Percentiles rank a stretch among this genome's conserved stretches.
Conservation (phyloP, 2,797 vertebrate species). For the Myotis pilosus region DNA sequence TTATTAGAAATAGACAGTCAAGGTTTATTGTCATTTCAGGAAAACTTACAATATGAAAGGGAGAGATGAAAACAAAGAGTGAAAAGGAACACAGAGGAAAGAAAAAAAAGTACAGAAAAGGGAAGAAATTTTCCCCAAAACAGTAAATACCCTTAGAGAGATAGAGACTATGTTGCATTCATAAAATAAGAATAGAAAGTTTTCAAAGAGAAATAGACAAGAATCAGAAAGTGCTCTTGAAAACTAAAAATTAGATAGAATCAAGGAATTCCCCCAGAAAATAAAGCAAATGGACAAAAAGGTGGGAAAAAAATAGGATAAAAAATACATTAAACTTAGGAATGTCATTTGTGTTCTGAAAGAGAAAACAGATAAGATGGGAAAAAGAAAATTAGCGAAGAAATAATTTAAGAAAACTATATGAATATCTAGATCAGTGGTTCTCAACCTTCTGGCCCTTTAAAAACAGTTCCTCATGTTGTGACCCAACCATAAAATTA, state of each 20-base stretch:
- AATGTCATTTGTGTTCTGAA: background rate
- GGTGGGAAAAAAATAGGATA: background rate
- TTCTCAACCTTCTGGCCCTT: too few species aligned
- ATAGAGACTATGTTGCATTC: background rate
- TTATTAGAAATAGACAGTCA: conserved; percentile 2
- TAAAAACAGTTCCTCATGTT: too few species aligned
- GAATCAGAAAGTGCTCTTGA: background rate
- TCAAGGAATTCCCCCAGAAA: background rate
- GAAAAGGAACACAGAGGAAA: background rate
- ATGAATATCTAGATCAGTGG: background rate
- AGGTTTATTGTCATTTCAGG: background rate
- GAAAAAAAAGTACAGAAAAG: background rate
- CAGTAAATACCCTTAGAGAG: background rate
- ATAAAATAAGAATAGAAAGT: conserved; percentile 11
- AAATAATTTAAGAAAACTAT: background rate
- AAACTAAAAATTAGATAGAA: conserved; percentile 42
- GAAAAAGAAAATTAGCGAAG: background rate
- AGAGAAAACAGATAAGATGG: background rate
- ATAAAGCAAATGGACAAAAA: background rate
- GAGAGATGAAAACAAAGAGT: background rate
- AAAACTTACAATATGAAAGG: background rate
- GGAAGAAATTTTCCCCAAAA: background rate
- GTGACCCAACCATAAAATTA: too few species aligned
- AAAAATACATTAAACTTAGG: background rate
- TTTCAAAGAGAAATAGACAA: conserved; percentile 15